Percentiles rank a stretch among this genome's conserved stretches.
phyloP scores from a whole-genome alignment of 64 coral and sea anemone species.

The Pocillopora verrucosa region DNA sequence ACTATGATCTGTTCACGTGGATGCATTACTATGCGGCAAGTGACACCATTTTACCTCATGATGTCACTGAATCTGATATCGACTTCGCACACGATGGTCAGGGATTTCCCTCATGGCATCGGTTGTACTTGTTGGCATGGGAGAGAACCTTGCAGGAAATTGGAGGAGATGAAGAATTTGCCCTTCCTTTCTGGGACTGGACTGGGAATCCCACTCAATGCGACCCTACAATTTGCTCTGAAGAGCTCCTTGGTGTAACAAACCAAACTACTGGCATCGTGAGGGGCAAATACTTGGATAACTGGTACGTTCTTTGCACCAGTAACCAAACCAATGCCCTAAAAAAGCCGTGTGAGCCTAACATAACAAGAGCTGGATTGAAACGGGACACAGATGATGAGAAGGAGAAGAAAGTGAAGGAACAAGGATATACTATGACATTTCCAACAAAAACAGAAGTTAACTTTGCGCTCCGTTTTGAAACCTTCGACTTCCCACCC shows the following conservation, averaged over 20 bases:
- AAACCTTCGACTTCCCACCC: slow-evolving; percentile 35
- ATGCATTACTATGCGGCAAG: slow-evolving; percentile 73
- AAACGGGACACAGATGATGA: neutral
- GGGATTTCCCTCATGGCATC: slow-evolving; percentile 83
- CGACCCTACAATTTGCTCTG: slow-evolving; percentile 40
- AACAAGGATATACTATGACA: neutral
- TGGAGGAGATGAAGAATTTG: slow-evolving; percentile 44
- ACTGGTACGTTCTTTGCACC: slow-evolving; percentile 53
- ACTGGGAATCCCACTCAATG: slow-evolving; percentile 18
- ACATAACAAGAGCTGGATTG: neutral
- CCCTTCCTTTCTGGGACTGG: slow-evolving; percentile 81
- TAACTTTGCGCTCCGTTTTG: slow-evolving; percentile 56
- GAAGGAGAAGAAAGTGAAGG: neutral
- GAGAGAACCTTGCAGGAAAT: slow-evolving; percentile 62
- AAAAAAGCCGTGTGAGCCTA: neutral
- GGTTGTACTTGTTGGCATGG: slow-evolving; percentile 60
- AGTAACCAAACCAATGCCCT: neutral
- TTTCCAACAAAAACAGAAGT: slow-evolving; percentile 62
- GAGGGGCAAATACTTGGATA: slow-evolving; percentile 50
- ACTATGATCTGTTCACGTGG: slow-evolving; percentile 76
- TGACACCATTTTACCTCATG: slow-evolving; percentile 34
- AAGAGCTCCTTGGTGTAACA: slow-evolving; percentile 55
- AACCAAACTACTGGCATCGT: slow-evolving; percentile 23
- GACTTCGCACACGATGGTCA: slow-evolving; percentile 76
- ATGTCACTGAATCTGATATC: slow-evolving; percentile 6